Evolutionary conservation across 2,113 vertebrate genomes (phyloP), one percentile per base, ranked within the genome.

Genomic region (Phrynocephalus versicolor): DNA sequence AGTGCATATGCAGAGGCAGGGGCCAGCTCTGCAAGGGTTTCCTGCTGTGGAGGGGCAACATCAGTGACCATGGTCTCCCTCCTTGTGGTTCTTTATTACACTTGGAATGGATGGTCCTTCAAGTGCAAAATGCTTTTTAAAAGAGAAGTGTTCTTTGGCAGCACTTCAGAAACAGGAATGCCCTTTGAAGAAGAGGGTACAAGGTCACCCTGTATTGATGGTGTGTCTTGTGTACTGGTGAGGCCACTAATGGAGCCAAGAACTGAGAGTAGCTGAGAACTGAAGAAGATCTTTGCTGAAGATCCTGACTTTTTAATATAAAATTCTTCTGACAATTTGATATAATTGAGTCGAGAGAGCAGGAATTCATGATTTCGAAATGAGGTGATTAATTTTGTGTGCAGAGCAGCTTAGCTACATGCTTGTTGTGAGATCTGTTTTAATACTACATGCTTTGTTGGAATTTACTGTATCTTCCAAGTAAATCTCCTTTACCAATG

Each of bases 391-490:
- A 62, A 92, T 74, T 14, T 64, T 51, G 58, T 73, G 41, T 30
- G 79, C 51, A n/a, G n/a, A 88, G 74, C 51, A 87, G 14, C 1
- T 80, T 67, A 91, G 89, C 7, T 67, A 13, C 8, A 85, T 64
- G 57, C n/a, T n/a, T n/a, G 70, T 85, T 39, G 73, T 64, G 77
- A 67, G 84, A 73, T 80, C 58, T 19, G 69, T 82, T 90, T 89
- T 83, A 89, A 85, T 81, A 71, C 23, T 25, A 3, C 16, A 8
- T 35, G 76, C 23, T 27, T 90, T 83, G 70, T 89, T 90, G 85
- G 76, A 73, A 60, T 6, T 41, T 90, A 89, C 87, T 84, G 5
- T 82, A 23, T 60, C 41, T 70, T 89, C 80, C 74, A 91, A 82
- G 45, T 16, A 79, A 87, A 80, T 69, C 57, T 58, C 55, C 39